These are phyloP conservation scores for Stichodactyla helianthus DNA, from an alignment of 64 coral and sea anemone genomes.

Conservation along the genomic window DNA sequence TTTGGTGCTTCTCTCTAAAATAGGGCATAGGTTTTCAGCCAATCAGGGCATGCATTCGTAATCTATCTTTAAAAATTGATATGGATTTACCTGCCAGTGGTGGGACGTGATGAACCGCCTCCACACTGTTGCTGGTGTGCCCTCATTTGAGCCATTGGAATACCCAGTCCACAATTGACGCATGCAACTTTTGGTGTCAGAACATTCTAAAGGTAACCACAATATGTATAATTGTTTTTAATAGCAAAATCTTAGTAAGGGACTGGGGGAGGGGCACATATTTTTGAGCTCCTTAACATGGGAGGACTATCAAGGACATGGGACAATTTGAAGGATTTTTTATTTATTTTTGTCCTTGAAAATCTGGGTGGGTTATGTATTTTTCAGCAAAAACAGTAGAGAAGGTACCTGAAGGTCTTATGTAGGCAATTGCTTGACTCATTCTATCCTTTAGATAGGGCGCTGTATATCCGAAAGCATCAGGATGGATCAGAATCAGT, in stretches of 20 bases:
- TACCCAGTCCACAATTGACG: neutral
- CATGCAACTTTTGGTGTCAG: neutral
- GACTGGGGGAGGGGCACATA: too few relatives aligned
- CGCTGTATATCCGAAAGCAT: constrained; percentile 22
- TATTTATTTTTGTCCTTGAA: too few relatives aligned
- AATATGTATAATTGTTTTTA: neutral
- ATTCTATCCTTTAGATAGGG: constrained; percentile 19
- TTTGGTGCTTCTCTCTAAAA: neutral
- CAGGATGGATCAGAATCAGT: constrained; percentile 40
- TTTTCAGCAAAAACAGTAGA: too few relatives aligned
- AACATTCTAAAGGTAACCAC: neutral
- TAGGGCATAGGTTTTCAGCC: neutral
- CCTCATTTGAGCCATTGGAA: neutral
- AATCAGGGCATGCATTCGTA: neutral
- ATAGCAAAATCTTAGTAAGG: neutral
- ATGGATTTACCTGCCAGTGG: neutral
- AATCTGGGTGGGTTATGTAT: too few relatives aligned
- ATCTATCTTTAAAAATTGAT: neutral
- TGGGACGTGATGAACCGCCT: neutral
- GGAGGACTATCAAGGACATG: too few relatives aligned
- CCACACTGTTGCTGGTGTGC: neutral
- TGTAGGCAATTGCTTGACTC: neutral
- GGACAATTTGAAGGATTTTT: too few relatives aligned
- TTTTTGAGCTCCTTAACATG: too few relatives aligned
- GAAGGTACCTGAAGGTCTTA: too few relatives aligned